Base-by-base conservation (phyloP, 2,888 invertebrate genomes). In the Chelonus formosanus region DNA sequence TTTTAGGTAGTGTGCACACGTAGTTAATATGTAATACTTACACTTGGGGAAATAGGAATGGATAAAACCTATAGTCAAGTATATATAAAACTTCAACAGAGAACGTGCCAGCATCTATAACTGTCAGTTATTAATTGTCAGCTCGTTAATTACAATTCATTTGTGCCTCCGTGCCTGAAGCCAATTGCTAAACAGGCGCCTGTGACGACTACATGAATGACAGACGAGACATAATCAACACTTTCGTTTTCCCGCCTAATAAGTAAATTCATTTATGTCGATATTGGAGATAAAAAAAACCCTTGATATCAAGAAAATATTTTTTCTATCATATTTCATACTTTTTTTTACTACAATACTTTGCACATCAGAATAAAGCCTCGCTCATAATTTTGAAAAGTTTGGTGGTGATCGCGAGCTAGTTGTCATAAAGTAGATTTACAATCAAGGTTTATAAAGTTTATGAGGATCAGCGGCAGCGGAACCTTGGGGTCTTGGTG, bases 401-500 rank as follows among this genome's bases (percentile, higher is more conserved):
- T 77, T 77, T 71, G 69, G 73, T 69, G 73, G 71, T 74, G 75
- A 75, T 75, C 76, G 76, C 71, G 73, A 75, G 70, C 73, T 70
- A 72, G 74, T 76, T 78, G 77, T 80, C 80, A 76, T 75, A 75
- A 77, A 65, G 58, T 48, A 44, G 74, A 79, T 80, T 78, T 79
- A 80, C 76, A 73, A 75, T 74, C 76, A 71, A 72, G 72, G 74
- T 76, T 75, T 70, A 73, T 78, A 71, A 76, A 76, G 74, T 80
- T 80, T 80, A 80, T 74, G 80, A 75, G 80, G 78, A 80, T 77
- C 78, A 75, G 73, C 70, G 75, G 73, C 70, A 67, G 63, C 66
- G 65, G 73, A 67, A 72, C 65, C 71, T 67, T 68, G 68, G 36
- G 59, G 50, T 8, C n/a, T 53, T 54, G 58, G 58, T 52, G 34